Evolutionary conservation across 2,888 invertebrate genomes (phyloP), one percentile per base, ranked within the genome.

Genomic region (Caenorhabditis panamensis): DNA sequence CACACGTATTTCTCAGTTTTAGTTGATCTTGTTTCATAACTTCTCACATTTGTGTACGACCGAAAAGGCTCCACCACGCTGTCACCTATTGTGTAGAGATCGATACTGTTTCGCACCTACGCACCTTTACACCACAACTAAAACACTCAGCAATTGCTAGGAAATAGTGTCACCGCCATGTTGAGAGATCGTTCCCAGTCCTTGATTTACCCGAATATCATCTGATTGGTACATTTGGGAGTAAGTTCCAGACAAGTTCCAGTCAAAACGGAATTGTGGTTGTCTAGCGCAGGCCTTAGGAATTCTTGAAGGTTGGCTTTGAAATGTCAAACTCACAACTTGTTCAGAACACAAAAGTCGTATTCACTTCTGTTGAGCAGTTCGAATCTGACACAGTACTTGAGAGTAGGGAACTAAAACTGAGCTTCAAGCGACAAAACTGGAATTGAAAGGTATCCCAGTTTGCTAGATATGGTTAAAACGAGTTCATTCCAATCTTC

Each of bases 1-100:
- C n/a, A 3, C 18, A 41, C 54, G 37, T 54, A 58, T 59, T 18
- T 71, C 53, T 59, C 53, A 22, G 11, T 8, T 53, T 37, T n/a
- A n/a, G n/a, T n/a, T 51, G 16, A 28, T 64, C 18, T n/a, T 11
- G 2, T 13, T 37, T 41, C 49, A 20, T 9, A 20, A 24, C 24
- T 24, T 13, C 13, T 13, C 24, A 26, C 3, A 1, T 2, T 13
- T 13, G 41, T 31, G 31, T n/a, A n/a, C 13, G 16, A 16, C 16
- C 13, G 6, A 5, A n/a, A 22, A 2, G 28, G n/a, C 28, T 1
- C 31, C 31, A 31, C 9, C 31, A 31, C 6, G 31, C 31, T 59
- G 18, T 24, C 37, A 59, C 59, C n/a, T 44, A 18, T 58, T 58
- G 58, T 53, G 20, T 41, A 2, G 41, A 13, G 13, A 3, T 1